Base-by-base conservation (phyloP, 1,140 invertebrate genomes). In the Andrena cerasifolii region DNA sequence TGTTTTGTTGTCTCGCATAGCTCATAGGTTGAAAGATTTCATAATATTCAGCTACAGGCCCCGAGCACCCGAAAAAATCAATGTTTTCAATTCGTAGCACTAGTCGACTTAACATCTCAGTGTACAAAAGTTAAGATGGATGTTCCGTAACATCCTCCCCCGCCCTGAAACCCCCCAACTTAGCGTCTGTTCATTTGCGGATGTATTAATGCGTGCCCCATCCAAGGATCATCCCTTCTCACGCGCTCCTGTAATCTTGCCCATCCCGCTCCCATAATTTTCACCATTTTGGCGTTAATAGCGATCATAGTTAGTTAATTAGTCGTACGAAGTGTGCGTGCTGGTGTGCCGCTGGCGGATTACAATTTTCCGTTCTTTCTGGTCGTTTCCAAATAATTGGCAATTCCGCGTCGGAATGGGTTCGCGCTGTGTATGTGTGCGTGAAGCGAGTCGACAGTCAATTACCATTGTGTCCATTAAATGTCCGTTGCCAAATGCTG, bases 41-140 rank as follows among this genome's bases (percentile, higher is more conserved):
- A 36, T 85, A 84, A 87, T 86, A 83, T 87, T 84, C 86, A 86
- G 89, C 83, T 84, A 78, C 68, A 84, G 83, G 84, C 84, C 83
- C 77, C 86, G 24, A 59, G 79, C 79, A 83, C 82, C 86, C 83
- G 68, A 87, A 89, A 83, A 87, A 90, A 90, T 91, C 88, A 90
- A 90, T 90, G 88, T 91, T 91, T 91, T 91, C 90, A 89, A 91
- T 90, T 91, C 78, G 84, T 90, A 90, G 86, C 58, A 79, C 75
- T 89, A 89, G 87, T 87, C 81, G 58, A 89, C 85, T 86, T 84
- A 83, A 89, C 81, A 86, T 88, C 87, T 90, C 85, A 86, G 76
- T 91, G 89, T 90, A 91, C 86, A 90, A 87, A 90, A 86, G 63
- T 86, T 85, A 82, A 88, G 82, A 63, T 89, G 80, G 87, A 89